A percentile compares a stretch with the other conserved stretches of the same genome.
Evolutionary conservation across 1,140 invertebrate species (phyloP).

Genomic region (Nephila pilipes): DNA sequence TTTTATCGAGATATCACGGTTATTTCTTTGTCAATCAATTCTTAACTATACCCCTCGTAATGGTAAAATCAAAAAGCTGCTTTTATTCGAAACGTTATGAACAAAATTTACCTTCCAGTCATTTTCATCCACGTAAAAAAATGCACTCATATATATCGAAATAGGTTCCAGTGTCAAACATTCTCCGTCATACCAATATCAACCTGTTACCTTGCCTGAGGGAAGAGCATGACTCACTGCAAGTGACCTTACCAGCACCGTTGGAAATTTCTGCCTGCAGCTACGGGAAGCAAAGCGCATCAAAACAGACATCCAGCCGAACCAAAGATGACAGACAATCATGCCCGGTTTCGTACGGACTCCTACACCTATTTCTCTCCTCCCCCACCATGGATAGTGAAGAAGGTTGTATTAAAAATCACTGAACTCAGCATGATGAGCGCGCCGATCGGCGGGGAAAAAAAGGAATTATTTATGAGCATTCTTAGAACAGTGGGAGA

Average conservation of each 20-base stretch:
- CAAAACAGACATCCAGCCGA: background rate
- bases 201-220: background rate
- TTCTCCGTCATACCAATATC: background rate
- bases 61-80: no score
- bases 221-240: background rate
- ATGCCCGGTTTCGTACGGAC: background rate
- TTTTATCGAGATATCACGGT: no score
- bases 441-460: background rate
- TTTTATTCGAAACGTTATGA: no score
- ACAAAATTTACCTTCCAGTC: no score
- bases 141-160: no score
- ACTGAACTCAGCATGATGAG: slow-evolving; percentile 4
- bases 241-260: background rate
- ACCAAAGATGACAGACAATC: background rate
- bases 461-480: slow-evolving; percentile 26
- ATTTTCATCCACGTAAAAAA: no score
- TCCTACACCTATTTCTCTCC: background rate
- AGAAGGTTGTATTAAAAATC: slow-evolving; percentile 1
- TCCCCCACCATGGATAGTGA: background rate
- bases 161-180: background rate
- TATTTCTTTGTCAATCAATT: no score
- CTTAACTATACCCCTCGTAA: no score
- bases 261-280: background rate
- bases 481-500: background rate
- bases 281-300: background rate